phyloP scores from a whole-genome alignment of 2,113 vertebrate species.

The Reinhardtius hippoglossoides region DNA sequence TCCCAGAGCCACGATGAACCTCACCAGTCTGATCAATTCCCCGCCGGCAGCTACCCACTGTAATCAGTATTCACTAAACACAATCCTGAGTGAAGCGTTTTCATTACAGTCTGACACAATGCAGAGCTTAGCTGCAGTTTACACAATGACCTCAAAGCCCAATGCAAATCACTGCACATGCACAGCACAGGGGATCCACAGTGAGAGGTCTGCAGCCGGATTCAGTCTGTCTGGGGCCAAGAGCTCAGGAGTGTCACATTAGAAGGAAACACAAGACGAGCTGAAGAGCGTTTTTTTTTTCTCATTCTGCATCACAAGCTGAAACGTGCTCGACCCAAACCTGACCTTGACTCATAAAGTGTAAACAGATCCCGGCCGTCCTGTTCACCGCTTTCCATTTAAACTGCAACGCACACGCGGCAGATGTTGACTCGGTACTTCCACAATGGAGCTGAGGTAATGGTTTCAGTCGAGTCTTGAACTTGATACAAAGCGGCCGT shows the following conservation, averaged over 20 bases:
- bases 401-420: neutral
- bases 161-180: conserved; percentile 8
- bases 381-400: conserved; percentile 7
- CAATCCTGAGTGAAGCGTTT: conserved; percentile 24
- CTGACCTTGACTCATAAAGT: conserved; percentile 16
- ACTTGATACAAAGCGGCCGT: conserved; percentile 53
- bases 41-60: conserved; percentile 16
- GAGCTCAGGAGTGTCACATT: neutral
- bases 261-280: neutral
- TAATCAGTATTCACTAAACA: conserved; percentile 60
- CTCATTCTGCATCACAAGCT: neutral
- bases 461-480: conserved; percentile 52
- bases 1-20: neutral
- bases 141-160: conserved; percentile 48
- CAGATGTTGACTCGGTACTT: conserved; percentile 37
- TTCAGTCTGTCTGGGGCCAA: conserved; percentile 6
- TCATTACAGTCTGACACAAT: conserved; percentile 43
- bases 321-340: conserved; percentile 12
- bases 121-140: conserved; percentile 37
- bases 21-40: neutral
- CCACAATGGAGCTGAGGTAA: conserved; percentile 51
- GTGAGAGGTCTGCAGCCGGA: neutral
- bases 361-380: conserved; percentile 23
- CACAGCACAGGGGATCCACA: neutral
- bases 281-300: neutral